A percentile compares a stretch with the other conserved stretches of the same genome.
phyloP scores from a whole-genome alignment of 2,113 vertebrate genomes.

The Clupea harengus region DNA sequence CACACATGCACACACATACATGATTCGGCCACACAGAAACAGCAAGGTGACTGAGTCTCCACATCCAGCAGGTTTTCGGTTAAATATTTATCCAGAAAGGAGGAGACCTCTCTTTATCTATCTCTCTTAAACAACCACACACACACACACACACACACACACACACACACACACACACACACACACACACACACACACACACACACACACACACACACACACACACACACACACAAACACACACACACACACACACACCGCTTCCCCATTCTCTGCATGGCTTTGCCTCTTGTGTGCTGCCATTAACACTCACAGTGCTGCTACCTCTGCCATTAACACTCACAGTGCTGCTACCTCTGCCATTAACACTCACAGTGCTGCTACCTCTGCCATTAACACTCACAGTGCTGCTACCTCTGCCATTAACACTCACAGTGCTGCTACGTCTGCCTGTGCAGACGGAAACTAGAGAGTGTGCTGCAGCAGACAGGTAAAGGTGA shows the following conservation, averaged over 20 bases:
- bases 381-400: no score
- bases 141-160: constrained; percentile 27
- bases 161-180: constrained; percentile 22
- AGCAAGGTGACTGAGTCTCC: neutral
- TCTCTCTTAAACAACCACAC: neutral
- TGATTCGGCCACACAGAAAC: neutral
- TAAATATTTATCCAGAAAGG: neutral
- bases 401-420: neutral
- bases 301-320: neutral
- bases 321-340: neutral
- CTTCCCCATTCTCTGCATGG: neutral
- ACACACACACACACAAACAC: constrained; percentile 26
- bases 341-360: neutral
- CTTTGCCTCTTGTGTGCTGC: constrained; percentile 21
- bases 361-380: neutral
- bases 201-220: constrained; percentile 26
- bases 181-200: constrained; percentile 7
- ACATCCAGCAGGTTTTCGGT: neutral
- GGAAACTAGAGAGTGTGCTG: neutral
- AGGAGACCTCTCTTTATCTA: no score
- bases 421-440: no score
- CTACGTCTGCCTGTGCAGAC: neutral
- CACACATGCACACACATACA: neutral
- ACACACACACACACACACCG: neutral
- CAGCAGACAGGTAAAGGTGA: neutral